phyloP scores from a whole-genome alignment of 2,113 vertebrate genomes.

The Ahaetulla prasina region DNA sequence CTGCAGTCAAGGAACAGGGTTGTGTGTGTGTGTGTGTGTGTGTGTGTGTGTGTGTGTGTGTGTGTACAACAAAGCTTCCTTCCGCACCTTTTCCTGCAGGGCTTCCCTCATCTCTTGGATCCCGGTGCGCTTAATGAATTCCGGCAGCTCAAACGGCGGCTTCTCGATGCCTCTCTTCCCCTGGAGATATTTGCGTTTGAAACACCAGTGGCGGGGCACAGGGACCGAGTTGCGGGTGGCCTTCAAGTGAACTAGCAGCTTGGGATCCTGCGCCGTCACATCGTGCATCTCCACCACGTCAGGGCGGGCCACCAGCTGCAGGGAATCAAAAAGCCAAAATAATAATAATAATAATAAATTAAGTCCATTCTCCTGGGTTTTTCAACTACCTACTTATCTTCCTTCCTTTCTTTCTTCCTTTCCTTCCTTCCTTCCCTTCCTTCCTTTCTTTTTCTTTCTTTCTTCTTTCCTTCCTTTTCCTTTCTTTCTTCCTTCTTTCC shows the following conservation, averaged over 20 bases:
- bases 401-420: too few relatives aligned
- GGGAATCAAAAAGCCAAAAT: background rate
- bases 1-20: background rate
- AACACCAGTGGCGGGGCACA: conserved; percentile 81
- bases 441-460: too few relatives aligned
- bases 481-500: too few relatives aligned
- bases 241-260: conserved; percentile 90
- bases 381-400: too few relatives aligned
- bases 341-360: background rate
- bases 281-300: conserved; percentile 97
- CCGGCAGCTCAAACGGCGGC: conserved; percentile 87
- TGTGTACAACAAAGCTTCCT: background rate
- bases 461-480: too few relatives aligned
- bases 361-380: too few relatives aligned
- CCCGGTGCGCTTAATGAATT: conserved; percentile 90
- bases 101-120: conserved; percentile 97
- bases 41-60: background rate
- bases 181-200: conserved; percentile 83
- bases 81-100: conserved; percentile 89
- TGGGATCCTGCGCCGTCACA: conserved; percentile 89
- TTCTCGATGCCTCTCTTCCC: conserved; percentile 94
- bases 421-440: too few relatives aligned
- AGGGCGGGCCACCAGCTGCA: conserved; percentile 84
- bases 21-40: background rate
- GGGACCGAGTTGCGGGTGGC: conserved; percentile 91